Percentiles rank a stretch among this genome's conserved stretches.
Evolutionary conservation across 2,797 vertebrate species (phyloP).

Genomic region (Cryptoblepharus egeriae): DNA sequence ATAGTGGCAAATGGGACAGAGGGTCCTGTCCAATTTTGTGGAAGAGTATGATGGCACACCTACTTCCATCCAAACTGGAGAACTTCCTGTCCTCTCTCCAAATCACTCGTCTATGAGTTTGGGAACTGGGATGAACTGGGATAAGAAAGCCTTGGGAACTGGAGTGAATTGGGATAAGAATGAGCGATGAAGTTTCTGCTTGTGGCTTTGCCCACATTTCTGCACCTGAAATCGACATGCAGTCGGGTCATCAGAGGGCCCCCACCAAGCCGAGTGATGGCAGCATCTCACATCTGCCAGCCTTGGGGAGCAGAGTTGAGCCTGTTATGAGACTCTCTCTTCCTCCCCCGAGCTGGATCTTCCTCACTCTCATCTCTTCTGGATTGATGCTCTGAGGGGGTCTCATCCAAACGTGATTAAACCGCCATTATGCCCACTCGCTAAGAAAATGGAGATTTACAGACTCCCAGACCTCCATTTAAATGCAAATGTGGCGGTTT

Average conservation of each 20-base stretch:
- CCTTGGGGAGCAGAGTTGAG: background rate
- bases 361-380: background rate
- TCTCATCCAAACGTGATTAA: slow-evolving; percentile 74
- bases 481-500: slow-evolving; percentile 76
- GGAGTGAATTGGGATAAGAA: background rate
- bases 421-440: slow-evolving; percentile 66
- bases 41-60: too few species aligned
- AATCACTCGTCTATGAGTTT: too few species aligned
- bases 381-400: slow-evolving; percentile 52
- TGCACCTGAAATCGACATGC: background rate
- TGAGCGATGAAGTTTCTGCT: too few species aligned
- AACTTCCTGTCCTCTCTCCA: too few species aligned
- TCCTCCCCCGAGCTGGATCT: background rate
- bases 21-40: too few species aligned
- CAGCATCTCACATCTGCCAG: too few species aligned
- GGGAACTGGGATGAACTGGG: too few species aligned
- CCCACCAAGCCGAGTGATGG: background rate
- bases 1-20: too few species aligned
- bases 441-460: slow-evolving; percentile 76
- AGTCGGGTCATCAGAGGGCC: background rate
- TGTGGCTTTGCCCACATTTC: too few species aligned
- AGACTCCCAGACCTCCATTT: slow-evolving; percentile 75
- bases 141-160: background rate
- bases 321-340: too few species aligned
- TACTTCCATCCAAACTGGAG: too few species aligned